These are phyloP conservation scores for Cheilosia grossa DNA, from an alignment of 2,888 invertebrate genomes.

Conservation along the genomic window DNA sequence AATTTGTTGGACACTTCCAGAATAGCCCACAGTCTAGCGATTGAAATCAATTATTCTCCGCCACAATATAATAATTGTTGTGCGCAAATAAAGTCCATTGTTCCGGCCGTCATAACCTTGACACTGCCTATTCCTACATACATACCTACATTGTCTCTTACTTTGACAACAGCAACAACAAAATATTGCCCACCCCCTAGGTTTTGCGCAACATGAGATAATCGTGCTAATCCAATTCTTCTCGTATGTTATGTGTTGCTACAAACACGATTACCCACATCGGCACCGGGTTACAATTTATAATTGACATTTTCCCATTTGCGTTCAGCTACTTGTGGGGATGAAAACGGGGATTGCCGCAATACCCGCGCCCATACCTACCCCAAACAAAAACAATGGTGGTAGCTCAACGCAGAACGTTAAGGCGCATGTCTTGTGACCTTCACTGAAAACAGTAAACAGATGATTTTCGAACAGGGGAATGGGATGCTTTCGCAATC, in stretches of 20 bases:
- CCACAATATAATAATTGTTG: slow-evolving; percentile 3
- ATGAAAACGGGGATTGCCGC: not conserved
- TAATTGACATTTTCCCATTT: slow-evolving; percentile 50
- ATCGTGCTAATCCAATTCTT: slow-evolving; percentile 48
- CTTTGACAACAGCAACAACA: slow-evolving; percentile 16
- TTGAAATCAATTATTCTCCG: not conserved
- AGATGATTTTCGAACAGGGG: slow-evolving; percentile 50
- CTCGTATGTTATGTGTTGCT: not conserved
- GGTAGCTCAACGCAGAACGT: slow-evolving; percentile 1
- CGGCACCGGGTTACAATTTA: slow-evolving; percentile 21
- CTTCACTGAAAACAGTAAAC: slow-evolving; percentile 60
- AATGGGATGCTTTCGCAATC: slow-evolving; percentile 31
- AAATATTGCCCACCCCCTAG: not conserved
- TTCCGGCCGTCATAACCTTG: slow-evolving; percentile 46
- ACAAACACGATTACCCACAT: slow-evolving; percentile 37
- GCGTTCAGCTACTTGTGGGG: not conserved
- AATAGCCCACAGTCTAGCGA: slow-evolving; percentile 4
- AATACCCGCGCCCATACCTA: slow-evolving; percentile 19
- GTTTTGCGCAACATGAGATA: slow-evolving; percentile 21
- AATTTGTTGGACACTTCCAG: slow-evolving; percentile 5
- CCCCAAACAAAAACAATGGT: slow-evolving; percentile 33
- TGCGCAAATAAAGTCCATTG: slow-evolving; percentile 26
- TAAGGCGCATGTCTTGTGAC: slow-evolving; percentile 62
- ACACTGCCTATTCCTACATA: slow-evolving; percentile 39
- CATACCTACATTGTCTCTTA: slow-evolving; percentile 7